Base-by-base conservation (phyloP, 2,888 invertebrate genomes). In the Carabus problematicus region DNA sequence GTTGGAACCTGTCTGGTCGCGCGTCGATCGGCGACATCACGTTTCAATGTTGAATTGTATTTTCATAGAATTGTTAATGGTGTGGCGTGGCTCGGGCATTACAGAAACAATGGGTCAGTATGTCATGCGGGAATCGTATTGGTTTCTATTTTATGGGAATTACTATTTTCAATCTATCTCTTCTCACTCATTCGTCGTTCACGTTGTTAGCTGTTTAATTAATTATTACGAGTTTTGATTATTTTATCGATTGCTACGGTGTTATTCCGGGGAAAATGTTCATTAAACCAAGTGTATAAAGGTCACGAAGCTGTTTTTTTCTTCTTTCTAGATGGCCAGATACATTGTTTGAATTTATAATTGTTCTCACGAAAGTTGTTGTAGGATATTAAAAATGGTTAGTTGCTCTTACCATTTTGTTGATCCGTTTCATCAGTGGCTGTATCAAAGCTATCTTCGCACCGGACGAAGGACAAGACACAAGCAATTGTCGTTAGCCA, bases 41-140 rank as follows among this genome's bases (percentile, higher is more conserved):
- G 56, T 39, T 19, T 56, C 39, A 19, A 29, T 29, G 29, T 29
- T 29, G 29, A 29, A 39, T 59, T 42, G 19, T 42, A 47, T 60
- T 60, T 67, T 67, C 67, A 67, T 43, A 67, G 67, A 67, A 60
- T 67, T 52, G 66, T 67, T 60, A 67, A 67, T 67, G 42, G 67
- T 45, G 54, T 58, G 47, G 12, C 47, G 47, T 52, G 19, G 29
- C 29, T 2, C 16, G 9, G 19, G 41, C 47, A 55, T 40, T 52
- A 54, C 12, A 14, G 42, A 29, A 64, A 64, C 64, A 67, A 67
- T 67, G 60, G 67, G 67, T 67, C 60, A 67, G 67, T 67, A 40
- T 67, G 67, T 67, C 67, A 67, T 49, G 54, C 19, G 11, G 18
- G 67, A 59, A 59, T 56, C 39, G 45, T 60, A 67, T 60, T 67